Evolutionary conservation across 2,113 vertebrate genomes (phyloP), one percentile per base, ranked within the genome.

Genomic region (Triplophysa rosa): DNA sequence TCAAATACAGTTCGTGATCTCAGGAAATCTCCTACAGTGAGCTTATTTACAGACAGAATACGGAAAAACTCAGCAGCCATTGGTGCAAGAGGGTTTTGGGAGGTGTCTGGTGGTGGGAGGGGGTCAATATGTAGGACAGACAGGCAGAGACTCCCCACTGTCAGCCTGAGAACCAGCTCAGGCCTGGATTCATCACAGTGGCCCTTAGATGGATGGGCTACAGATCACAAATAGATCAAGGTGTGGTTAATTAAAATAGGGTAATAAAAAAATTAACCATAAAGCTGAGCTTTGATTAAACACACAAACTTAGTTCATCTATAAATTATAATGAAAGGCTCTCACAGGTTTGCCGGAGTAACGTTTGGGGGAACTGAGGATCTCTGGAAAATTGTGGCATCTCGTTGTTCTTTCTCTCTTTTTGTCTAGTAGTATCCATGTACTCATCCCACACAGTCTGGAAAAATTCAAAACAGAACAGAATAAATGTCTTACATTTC

Each of bases 61-160:
- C 90, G 91, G 87, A 99, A 99, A 92, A 98, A 99, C 82, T 95
- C 93, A 45, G 90, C 86, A 11, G 97, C 95, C 91, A 98, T 93
- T 72, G 94, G 93, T 64, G 95, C 94, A 78, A 97, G 91, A 6
- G 95, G 94, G 86, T 94, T 96, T 82, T 91, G 72, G 61, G 94
- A 91, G 21, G 94, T 94, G 84, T 97, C 95, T 59, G 96, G 93
- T 23, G 97, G 95, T 78, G 97, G 94, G 76, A 99, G 92, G 52
- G 96, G 98, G 89, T 98, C 98, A 21, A 99, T 96, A 90, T 99
- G 97, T 85, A 99, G 96, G 65, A 99, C 95, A 6, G 95, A 96
- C 52, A 96, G 26, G 26, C 95, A 96, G 78, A 97, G 89, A 82
- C 91, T 92, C 81, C 95, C 93, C 84, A 98, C 84, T 8, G 92